A percentile compares a stretch with the other conserved stretches of the same genome.
phyloP scores from a whole-genome alignment of 2,888 invertebrate species.

The Carcina quercana region DNA sequence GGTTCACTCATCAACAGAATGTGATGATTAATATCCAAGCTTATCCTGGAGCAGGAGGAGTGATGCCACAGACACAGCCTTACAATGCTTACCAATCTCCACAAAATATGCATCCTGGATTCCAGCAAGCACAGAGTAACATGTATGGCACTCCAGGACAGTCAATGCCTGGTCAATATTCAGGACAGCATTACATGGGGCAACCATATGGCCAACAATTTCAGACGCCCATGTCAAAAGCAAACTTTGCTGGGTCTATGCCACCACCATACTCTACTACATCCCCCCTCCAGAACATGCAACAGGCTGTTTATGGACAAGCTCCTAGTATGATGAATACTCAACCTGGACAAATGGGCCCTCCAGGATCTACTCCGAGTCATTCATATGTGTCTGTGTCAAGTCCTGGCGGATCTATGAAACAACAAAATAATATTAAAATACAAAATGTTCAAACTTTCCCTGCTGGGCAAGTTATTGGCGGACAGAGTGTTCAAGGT shows the following conservation, averaged over 20 bases:
- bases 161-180: conserved; percentile 48
- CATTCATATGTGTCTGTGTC: conserved; percentile 41
- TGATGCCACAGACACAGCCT: conserved; percentile 58
- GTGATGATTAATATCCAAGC: conserved; percentile 79
- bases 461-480: conserved; percentile 36
- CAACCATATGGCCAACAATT: conserved; percentile 45
- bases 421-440: conserved; percentile 37
- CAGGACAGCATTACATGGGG: conserved; percentile 42
- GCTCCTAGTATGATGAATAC: conserved; percentile 25
- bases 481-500: conserved; percentile 20
- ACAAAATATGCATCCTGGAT: conserved; percentile 51
- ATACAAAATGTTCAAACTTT: conserved; percentile 65
- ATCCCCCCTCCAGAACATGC: conserved; percentile 62
- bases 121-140: conserved; percentile 39
- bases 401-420: conserved; percentile 49
- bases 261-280: conserved; percentile 41
- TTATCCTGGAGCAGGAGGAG: conserved; percentile 70
- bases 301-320: conserved; percentile 59
- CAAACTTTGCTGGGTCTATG: conserved; percentile 42
- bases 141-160: conserved; percentile 53
- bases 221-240: conserved; percentile 42
- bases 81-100: conserved; percentile 53
- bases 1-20: conserved; percentile 76
- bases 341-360: conserved; percentile 37
- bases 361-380: conserved; percentile 33